Evolutionary conservation across 2,113 vertebrate genomes (phyloP).

Genomic region (Antidorcas marsupialis): DNA sequence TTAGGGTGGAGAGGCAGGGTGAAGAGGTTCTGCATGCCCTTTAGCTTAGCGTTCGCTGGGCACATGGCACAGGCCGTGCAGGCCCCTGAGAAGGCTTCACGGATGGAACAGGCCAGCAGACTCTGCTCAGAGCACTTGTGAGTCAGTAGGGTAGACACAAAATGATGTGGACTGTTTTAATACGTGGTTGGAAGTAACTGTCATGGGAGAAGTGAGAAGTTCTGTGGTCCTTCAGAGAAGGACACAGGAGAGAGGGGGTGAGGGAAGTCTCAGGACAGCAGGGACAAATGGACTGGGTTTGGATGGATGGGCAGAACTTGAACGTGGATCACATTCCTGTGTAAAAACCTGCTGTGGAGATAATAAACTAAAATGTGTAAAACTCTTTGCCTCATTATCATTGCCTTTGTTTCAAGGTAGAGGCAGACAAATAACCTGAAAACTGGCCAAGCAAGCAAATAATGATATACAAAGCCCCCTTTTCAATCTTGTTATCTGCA

Average conservation of each 20-base stretch:
- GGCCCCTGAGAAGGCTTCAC: neutral
- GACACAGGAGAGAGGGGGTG: neutral
- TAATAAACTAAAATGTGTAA: neutral
- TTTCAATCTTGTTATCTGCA: conserved; percentile 4
- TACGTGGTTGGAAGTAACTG: neutral
- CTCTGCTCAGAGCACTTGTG: neutral
- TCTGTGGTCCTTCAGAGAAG: neutral
- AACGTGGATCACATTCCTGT: neutral
- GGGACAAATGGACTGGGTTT: neutral
- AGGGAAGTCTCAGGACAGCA: neutral
- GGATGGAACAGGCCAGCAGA: neutral
- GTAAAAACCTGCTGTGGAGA: neutral
- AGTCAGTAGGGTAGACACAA: neutral
- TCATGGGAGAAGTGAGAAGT: neutral
- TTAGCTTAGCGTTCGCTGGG: neutral
- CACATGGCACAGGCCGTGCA: fast-evolving
- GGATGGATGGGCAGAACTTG: neutral
- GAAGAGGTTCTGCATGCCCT: neutral
- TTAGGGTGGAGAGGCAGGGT: neutral
- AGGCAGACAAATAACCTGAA: conserved; percentile 27
- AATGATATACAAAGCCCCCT: neutral
- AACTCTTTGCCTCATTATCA: neutral
- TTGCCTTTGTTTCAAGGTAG: conserved; percentile 30
- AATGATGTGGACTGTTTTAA: neutral
- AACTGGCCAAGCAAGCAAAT: neutral